Evolutionary conservation across 2,888 invertebrate species (phyloP), one percentile per base, ranked within the genome.

Genomic region (Crioceris asparagi): DNA sequence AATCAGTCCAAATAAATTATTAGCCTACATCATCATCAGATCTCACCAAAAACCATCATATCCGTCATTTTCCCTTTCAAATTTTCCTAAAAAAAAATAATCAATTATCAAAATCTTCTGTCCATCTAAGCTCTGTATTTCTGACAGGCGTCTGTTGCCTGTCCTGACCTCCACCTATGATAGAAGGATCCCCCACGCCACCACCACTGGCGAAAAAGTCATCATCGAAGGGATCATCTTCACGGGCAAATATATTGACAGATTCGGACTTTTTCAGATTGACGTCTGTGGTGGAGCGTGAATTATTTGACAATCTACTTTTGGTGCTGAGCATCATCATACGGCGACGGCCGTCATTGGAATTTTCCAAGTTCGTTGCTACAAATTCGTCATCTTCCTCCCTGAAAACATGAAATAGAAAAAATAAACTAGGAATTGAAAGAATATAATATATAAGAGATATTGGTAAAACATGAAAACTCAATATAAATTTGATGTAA

Each of bases 231-330:
- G 91, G 91, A 66, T 91, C 90, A 30, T 75, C 75, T 55, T 86
- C 86, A 34, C 84, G 73, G 3, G 81, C 80, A 65, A 91, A 91
- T 52, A 91, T 91, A 62, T 90, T 88, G 6, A 88, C 81, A 3
- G 88, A 88, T 57, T 88, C 88, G 0, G 88, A 88, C 62, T 90
- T 90, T 55, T 83, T 83, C 32, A 87, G 77, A 54, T 81, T 75
- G 37, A 74, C 70, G 43, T 79, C 77, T 21, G 50, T 46, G 25
- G 53, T 44, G 32, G 54, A 54, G 21, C 54, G 44, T 32, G 54
- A 52, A 37, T 36, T 56, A 38, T 39, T 49, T 4, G 58, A 48
- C 17, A 61, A 46, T 33, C 55, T 52, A 37, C 54, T 59, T 37
- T 56, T 59, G 7, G 49, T n/a, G n/a, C n/a, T n/a, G n/a, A n/a